These are phyloP conservation scores for Hirudinaria manillensis DNA, from an alignment of 2,888 invertebrate genomes.

Conservation along the genomic window DNA sequence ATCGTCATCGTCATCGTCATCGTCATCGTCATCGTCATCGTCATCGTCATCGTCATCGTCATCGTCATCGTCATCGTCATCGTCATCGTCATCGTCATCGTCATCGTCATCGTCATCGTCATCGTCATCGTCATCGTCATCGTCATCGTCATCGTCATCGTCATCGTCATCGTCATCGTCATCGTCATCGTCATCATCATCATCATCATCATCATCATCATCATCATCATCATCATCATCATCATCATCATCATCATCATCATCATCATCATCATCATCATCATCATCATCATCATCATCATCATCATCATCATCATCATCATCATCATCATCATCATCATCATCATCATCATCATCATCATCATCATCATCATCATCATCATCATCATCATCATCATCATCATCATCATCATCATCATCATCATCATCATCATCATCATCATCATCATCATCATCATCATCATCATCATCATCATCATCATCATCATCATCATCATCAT, in stretches of 20 bases:
- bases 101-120: background rate
- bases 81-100: constrained; percentile 20
- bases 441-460: constrained; percentile 31
- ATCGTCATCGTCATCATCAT: background rate
- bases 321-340: constrained; percentile 17
- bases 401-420: constrained; percentile 23
- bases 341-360: constrained; percentile 23
- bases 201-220: constrained; percentile 7
- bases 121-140: constrained; percentile 1
- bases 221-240: constrained; percentile 8
- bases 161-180: constrained; percentile 4
- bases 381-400: constrained; percentile 23
- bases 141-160: background rate
- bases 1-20: constrained; percentile 25
- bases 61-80: constrained; percentile 24
- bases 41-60: constrained; percentile 19
- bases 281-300: constrained; percentile 23
- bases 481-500: background rate
- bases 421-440: constrained; percentile 22
- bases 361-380: constrained; percentile 22
- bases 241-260: constrained; percentile 23
- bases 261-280: constrained; percentile 26
- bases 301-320: constrained; percentile 25
- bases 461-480: constrained; percentile 30
- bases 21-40: constrained; percentile 29